These are phyloP conservation scores for Sylvicola cinctus DNA, from an alignment of 2,888 invertebrate species.

Conservation along the genomic window DNA sequence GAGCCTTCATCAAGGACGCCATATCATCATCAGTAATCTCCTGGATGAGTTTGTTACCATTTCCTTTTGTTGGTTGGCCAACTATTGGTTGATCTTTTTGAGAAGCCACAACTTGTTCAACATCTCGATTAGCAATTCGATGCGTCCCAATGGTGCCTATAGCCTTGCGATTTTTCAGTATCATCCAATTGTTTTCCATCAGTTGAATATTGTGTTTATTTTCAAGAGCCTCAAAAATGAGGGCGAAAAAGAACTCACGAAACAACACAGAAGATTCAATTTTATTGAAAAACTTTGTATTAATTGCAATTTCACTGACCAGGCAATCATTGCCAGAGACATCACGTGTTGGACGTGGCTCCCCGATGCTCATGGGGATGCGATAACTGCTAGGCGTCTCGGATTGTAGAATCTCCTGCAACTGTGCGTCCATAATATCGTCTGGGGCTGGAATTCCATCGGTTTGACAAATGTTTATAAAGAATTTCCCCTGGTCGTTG, in stretches of 20 bases:
- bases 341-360: conserved; percentile 54
- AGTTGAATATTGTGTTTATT: conserved; percentile 57
- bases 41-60: conserved; percentile 11
- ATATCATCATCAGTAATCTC: conserved; percentile 6
- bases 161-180: conserved; percentile 51
- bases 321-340: conserved; percentile 51
- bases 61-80: not conserved
- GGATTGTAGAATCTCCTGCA: conserved; percentile 44
- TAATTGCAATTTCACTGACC: conserved; percentile 69
- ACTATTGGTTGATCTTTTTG: conserved; percentile 1
- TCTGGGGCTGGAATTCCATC: conserved; percentile 52
- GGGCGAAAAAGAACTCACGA: conserved; percentile 56
- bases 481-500: conserved; percentile 48
- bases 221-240: conserved; percentile 58
- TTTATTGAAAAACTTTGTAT: conserved; percentile 56
- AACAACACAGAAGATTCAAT: conserved; percentile 48
- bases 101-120: conserved; percentile 17
- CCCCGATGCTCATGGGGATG: conserved; percentile 82
- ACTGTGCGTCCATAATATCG: conserved; percentile 48
- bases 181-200: conserved; percentile 39
- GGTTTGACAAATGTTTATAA: conserved; percentile 70
- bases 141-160: conserved; percentile 55
- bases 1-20: too few species aligned
- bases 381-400: conserved; percentile 49
- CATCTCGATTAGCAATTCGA: conserved; percentile 48